Conservation (phyloP, 2,888 invertebrate genomes). For the Drosophila lacicola region DNA sequence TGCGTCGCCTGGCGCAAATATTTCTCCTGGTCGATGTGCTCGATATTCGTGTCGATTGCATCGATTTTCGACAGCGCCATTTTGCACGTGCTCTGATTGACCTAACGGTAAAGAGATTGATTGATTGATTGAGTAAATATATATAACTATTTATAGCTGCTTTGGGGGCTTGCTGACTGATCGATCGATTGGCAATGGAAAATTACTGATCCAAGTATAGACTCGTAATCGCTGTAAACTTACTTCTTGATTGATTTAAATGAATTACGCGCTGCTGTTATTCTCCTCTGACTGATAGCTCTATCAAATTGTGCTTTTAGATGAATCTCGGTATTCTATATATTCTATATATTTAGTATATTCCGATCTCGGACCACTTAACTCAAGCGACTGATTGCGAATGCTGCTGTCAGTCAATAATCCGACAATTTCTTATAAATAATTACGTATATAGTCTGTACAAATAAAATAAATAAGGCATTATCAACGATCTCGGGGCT, state of each 20-base stretch:
- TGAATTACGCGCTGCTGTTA: conserved; percentile 59
- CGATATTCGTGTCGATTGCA: conserved; percentile 74
- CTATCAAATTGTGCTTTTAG: conserved; percentile 12
- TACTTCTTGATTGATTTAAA: conserved; percentile 67
- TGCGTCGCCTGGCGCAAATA: conserved; percentile 83
- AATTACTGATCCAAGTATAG: conserved; percentile 37
- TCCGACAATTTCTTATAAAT: conserved; percentile 46
- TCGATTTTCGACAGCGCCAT: conserved; percentile 80
- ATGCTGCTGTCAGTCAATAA: conserved; percentile 43
- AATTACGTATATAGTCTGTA: background rate
- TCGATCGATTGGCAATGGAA: conserved; percentile 50
- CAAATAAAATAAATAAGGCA: conserved; percentile 4
- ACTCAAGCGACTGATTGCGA: conserved; percentile 49
- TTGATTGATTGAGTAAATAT: background rate
- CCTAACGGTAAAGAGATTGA: conserved; percentile 49
- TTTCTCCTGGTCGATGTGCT: conserved; percentile 82
- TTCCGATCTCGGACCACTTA: conserved; percentile 33
- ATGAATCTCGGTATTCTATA: background rate
- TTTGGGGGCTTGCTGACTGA: background rate
- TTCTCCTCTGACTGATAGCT: conserved; percentile 29
- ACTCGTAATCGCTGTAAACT: conserved; percentile 36
- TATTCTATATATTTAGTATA: background rate
- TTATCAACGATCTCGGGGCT: conserved; percentile 49
- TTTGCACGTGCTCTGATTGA: conserved; percentile 78
- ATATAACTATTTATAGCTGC: background rate